Percentiles rank a stretch among this genome's conserved stretches.
phyloP scores from a whole-genome alignment of 2,113 vertebrate species.

The Sardina pilchardus region DNA sequence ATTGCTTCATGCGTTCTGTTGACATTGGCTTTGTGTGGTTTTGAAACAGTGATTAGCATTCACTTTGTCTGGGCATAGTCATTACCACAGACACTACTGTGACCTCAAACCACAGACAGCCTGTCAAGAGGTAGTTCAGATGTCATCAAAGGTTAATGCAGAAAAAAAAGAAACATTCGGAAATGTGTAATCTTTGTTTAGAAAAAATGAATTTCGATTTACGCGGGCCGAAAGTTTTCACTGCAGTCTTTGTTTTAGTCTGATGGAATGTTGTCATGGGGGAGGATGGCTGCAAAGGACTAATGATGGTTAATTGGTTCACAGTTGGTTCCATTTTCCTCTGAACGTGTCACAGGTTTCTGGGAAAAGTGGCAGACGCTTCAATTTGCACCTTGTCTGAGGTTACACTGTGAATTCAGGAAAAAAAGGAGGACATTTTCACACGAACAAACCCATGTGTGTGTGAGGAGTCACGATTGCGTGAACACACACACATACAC shows the following conservation, averaged over 20 bases:
- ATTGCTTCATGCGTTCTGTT: not conserved
- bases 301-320: constrained; percentile 53
- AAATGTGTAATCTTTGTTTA: not conserved
- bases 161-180: not conserved
- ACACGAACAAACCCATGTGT: not conserved
- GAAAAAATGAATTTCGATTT: not conserved
- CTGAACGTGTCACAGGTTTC: constrained; percentile 42
- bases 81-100: not conserved
- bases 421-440: not conserved
- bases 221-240: not conserved
- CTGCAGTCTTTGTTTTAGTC: not conserved
- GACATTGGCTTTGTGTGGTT: not conserved
- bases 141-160: not conserved
- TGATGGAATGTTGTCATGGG: constrained; percentile 4
- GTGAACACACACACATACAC: not conserved
- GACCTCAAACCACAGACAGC: not conserved
- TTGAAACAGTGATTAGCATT: not conserved
- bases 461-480: not conserved
- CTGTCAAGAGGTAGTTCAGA: not conserved
- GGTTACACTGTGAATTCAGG: constrained; percentile 9
- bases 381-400: constrained; percentile 53
- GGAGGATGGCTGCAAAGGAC: constrained; percentile 39
- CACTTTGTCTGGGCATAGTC: not conserved
- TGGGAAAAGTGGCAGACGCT: constrained; percentile 47
- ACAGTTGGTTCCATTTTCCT: constrained; percentile 40